Percentiles rank a stretch among this genome's conserved stretches.
These are phyloP conservation scores for Ecdyonurus torrentis DNA, from an alignment of 2,888 invertebrate genomes.

Conservation along the genomic window DNA sequence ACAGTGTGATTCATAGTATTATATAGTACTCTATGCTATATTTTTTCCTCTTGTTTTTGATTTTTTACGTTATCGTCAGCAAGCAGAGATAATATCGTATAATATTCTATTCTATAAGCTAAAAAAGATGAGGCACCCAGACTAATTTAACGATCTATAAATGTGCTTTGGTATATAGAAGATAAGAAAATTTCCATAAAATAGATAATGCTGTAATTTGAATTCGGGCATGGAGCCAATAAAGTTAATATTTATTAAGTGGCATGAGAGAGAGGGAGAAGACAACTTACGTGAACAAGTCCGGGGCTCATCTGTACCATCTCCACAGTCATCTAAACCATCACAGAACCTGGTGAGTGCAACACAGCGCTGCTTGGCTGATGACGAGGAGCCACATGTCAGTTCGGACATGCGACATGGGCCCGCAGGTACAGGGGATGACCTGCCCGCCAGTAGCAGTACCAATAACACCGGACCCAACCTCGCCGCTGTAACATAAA, in stretches of 20 bases:
- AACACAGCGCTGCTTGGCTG: conserved; percentile 32
- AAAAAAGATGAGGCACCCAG: too few species aligned
- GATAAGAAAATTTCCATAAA: neutral
- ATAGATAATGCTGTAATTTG: neutral
- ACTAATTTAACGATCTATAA: too few species aligned
- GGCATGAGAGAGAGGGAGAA: too few species aligned
- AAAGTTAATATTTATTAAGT: too few species aligned
- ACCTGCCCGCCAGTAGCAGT: neutral
- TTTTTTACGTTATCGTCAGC: too few species aligned
- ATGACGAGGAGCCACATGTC: neutral
- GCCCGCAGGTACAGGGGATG: neutral
- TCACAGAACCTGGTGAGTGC: conserved; percentile 61
- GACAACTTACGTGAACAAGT: conserved; percentile 64
- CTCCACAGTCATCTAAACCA: conserved; percentile 62
- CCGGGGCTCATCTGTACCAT: conserved; percentile 61
- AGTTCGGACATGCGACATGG: neutral
- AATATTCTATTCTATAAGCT: too few species aligned
- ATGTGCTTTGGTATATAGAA: too few species aligned
- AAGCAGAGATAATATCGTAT: too few species aligned
- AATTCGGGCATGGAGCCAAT: too few species aligned
- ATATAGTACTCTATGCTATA: too few species aligned
- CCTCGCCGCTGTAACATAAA: neutral
- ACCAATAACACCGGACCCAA: neutral
- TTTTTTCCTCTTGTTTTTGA: too few species aligned
- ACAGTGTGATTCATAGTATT: too few species aligned